Conservation (phyloP, 2,888 invertebrate species). For the Meloe dianella region DNA sequence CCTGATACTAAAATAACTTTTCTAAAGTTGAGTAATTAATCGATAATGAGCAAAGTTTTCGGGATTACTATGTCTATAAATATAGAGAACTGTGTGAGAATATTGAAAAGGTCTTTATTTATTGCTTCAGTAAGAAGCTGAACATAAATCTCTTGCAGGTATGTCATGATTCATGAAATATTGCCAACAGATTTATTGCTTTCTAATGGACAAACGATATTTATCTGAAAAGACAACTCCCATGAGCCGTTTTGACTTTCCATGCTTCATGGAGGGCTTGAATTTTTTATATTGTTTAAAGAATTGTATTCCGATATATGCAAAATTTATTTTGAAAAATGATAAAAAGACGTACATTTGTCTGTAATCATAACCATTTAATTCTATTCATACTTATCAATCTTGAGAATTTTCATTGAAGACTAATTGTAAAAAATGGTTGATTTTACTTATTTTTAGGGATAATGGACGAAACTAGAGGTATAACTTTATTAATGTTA, state of each 20-base stretch:
- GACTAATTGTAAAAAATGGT: neutral
- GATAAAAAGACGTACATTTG: neutral
- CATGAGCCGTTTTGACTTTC: conserved; percentile 21
- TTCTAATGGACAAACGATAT: conserved; percentile 48
- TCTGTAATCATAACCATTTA: too few relatives aligned
- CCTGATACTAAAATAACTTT: neutral
- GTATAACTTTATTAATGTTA: neutral
- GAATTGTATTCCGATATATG: too few relatives aligned
- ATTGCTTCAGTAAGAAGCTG: conserved; percentile 43
- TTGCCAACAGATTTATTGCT: conserved; percentile 49
- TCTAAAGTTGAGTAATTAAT: neutral
- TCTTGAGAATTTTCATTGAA: too few relatives aligned
- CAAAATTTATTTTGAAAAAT: neutral
- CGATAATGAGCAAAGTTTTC: neutral
- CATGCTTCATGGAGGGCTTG: conserved; percentile 17
- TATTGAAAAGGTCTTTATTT: conserved; percentile 48
- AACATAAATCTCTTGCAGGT: conserved; percentile 47
- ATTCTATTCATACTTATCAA: too few relatives aligned
- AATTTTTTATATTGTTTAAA: conserved; percentile 22
- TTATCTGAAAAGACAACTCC: conserved; percentile 29
- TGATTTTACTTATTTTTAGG: neutral
- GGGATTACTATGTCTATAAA: conserved; percentile 15
- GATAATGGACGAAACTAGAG: neutral
- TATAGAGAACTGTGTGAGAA: conserved; percentile 38
- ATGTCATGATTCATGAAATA: conserved; percentile 48